Evolutionary conservation across 2,888 invertebrate genomes (phyloP), one percentile per base, ranked within the genome.

Genomic region (Chalcis sispes): DNA sequence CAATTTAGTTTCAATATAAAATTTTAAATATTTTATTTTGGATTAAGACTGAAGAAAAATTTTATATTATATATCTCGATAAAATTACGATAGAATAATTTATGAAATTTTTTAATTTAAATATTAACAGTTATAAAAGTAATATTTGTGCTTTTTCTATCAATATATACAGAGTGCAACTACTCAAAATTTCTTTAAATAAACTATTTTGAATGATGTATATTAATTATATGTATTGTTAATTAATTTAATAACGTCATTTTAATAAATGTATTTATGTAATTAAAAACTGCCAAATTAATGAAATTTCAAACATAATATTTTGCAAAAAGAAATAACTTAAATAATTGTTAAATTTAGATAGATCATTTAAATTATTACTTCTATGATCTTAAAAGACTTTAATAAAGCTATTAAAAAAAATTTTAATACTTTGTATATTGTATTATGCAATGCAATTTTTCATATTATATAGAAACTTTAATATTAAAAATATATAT

Each of bases 231-330:
- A 42, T 56, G 23, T 70, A 20, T 52, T 52, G 18, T 29, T 23
- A 50, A 70, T 18, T 29, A 18, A 61, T 2, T 20, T 13, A 13
- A 27, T 52, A 42, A 23, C 10, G 32, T 54, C 18, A 48, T 25
- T 27, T 2, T n/a, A 32, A 29, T 40, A 70, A 13, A 42, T 54
- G 29, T 46, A 50, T 54, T 36, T 52, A 65, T 36, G 25, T 20
- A 46, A 56, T 36, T 8, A 70, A 71, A 72, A 54, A 56, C 42
- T 42, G 67, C 56, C 56, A 67, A 56, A 5, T 0, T 56, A 54
- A 25, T 20, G 23, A 58, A 56, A 64, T 65, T 8, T 32, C 23
- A 23, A 46, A 64, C n/a, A 42, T 54, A 52, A 42, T 32, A 64
- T 42, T 29, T 32, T 62, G 54, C 18, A 7, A 23, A 25, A 48